Conservation (phyloP, 1,140 invertebrate species). For the Drosophila pandora region DNA sequence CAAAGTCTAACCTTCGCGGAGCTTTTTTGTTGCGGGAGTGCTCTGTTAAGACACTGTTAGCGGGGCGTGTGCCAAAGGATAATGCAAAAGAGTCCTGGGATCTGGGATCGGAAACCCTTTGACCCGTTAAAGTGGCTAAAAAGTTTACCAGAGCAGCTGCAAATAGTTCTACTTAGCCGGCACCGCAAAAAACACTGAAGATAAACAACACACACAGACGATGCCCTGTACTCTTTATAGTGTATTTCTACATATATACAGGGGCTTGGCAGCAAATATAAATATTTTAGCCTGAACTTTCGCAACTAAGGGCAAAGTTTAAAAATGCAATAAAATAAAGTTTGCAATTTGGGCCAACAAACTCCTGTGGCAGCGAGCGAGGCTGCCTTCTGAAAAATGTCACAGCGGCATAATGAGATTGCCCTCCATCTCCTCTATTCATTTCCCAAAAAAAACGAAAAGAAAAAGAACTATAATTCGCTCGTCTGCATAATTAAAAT, state of each 20-base stretch:
- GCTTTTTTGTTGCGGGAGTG: conserved; percentile 46
- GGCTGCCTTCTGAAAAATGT: conserved; percentile 53
- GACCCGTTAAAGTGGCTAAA: conserved; percentile 44
- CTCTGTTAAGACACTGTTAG: conserved; percentile 30
- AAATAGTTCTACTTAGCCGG: conserved; percentile 64
- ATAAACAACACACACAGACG: conserved; percentile 5
- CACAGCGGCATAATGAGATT: conserved; percentile 68
- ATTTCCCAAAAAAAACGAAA: not conserved
- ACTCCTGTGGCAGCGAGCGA: conserved; percentile 17
- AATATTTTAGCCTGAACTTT: conserved; percentile 69
- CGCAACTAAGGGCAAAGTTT: conserved; percentile 71
- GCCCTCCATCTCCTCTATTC: not conserved
- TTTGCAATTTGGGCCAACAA: conserved; percentile 47
- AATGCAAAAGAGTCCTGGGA: conserved; percentile 10
- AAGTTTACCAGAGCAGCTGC: conserved; percentile 51
- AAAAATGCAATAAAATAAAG: conserved; percentile 81
- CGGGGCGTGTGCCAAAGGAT: conserved; percentile 18
- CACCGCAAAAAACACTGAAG: conserved; percentile 21
- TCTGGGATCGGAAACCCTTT: conserved; percentile 14
- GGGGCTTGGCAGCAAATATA: conserved; percentile 45
- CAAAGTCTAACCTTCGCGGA: conserved; percentile 45
- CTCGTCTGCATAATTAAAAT: conserved; percentile 61
- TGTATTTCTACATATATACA: conserved; percentile 1
- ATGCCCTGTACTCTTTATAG: not conserved
- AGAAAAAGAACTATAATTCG: not conserved